These are phyloP conservation scores for Apogon hyalosoma DNA, from an alignment of 2,797 vertebrate species.

Conservation along the genomic window DNA sequence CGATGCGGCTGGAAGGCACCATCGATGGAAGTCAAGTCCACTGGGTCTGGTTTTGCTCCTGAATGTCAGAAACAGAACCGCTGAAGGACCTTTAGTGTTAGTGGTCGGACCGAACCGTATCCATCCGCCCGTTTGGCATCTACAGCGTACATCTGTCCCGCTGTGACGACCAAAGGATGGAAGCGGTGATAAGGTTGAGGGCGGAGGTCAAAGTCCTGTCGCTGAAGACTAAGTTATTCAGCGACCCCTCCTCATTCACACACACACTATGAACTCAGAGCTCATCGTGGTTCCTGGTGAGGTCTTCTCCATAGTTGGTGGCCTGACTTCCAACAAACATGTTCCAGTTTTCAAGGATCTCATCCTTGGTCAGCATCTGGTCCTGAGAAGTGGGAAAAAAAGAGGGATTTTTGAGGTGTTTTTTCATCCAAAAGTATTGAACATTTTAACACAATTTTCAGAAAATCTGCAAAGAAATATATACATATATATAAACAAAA, in stretches of 20 bases:
- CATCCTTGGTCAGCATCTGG: conserved; percentile 92
- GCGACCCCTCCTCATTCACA: background rate
- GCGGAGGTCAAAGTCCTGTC: conserved; percentile 35
- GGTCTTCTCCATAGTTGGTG: conserved; percentile 98
- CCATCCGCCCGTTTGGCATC: conserved; percentile 29
- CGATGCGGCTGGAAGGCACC: conserved; percentile 68
- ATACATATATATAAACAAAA: no score
- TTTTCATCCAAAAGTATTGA: no score
- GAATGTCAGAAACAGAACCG: conserved; percentile 77
- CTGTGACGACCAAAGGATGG: conserved; percentile 31
- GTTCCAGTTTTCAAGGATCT: conserved; percentile 98
- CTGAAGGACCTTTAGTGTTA: conserved; percentile 42
- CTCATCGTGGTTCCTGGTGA: conserved; percentile 95
- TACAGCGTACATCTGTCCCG: conserved; percentile 48
- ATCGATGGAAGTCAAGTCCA: conserved; percentile 39
- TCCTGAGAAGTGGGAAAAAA: conserved; percentile 81
- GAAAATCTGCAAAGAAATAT: no score
- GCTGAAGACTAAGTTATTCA: conserved; percentile 30
- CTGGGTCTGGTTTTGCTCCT: conserved; percentile 59
- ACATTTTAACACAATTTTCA: no score
- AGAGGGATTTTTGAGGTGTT: background rate
- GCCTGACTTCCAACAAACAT: conserved; percentile 99
- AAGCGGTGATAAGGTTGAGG: conserved; percentile 2
- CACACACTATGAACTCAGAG: conserved; percentile 82
- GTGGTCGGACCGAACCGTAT: conserved; percentile 29